Base-by-base conservation (phyloP, 2,113 vertebrate genomes). In the Sorex araneus region DNA sequence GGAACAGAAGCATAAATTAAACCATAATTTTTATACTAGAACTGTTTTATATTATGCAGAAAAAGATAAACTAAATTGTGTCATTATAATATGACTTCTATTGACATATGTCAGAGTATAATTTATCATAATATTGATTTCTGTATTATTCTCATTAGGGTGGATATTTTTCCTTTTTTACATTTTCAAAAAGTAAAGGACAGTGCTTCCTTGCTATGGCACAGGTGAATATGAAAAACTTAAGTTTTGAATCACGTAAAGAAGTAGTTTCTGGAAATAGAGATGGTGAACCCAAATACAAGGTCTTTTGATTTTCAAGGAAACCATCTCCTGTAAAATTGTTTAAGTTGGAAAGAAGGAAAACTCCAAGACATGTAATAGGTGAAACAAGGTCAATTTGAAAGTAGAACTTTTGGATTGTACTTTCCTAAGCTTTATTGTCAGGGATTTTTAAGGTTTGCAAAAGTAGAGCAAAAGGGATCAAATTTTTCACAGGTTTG, bases 41-140 rank as follows among this genome's bases (percentile, higher is more conserved):
- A 89, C 8, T 32, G 71, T 57, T 57, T 89, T 93, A 8, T 69
- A 81, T 4, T 6, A 15, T 76, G 18, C 45, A 69, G 27, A 2
- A 83, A 23, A 86, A 36, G 76, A 94, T 94, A 60, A 87, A 93
- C 18, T 69, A 15, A 88, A 64, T 82, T 76, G 0, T 77, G 67
- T 66, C 91, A 90, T 90, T 82, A 70, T 50, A 43, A 34, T 30
- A 71, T 92, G 47, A 70, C 25, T n/a, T 91, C 8, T 63, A 69
- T 27, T 87, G 34, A 75, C 25, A 32, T 73, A 28, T 85, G 43
- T 84, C 34, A 63, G 3, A 70, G 19, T 36, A 81, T 87, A 74
- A 36, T 96, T 92, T 79, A 50, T 81, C 84, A 9, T 71, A 30
- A 57, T 86, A 75, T 27, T 82, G n/a, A 85, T 75, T 81, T 82